phyloP scores from a whole-genome alignment of 2,888 invertebrate species.

The Andrena flavipes region DNA sequence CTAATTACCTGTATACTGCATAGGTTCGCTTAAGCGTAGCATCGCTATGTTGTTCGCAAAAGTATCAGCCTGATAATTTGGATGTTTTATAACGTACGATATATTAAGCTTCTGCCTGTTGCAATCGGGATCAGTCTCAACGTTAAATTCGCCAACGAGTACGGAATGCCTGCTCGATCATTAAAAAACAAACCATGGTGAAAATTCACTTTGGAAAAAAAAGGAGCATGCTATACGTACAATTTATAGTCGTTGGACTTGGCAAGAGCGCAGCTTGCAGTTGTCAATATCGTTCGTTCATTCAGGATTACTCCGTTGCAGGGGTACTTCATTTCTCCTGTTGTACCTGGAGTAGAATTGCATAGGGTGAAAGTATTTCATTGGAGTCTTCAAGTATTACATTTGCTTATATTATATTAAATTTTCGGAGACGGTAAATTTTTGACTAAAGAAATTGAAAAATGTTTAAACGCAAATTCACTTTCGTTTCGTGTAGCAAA shows the following conservation, averaged over 20 bases:
- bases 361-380: background rate
- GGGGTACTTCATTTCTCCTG: conserved; percentile 90
- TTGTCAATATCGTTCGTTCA: conserved; percentile 88
- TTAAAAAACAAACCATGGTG: too few species aligned
- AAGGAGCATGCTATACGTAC: conserved; percentile 85
- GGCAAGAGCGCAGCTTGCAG: conserved; percentile 92
- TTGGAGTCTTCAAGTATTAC: background rate
- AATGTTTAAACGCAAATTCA: too few species aligned
- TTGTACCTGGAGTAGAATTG: conserved; percentile 86
- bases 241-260: conserved; percentile 91
- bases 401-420: too few species aligned
- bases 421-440: too few species aligned
- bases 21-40: conserved; percentile 89
- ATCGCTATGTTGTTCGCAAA: conserved; percentile 90
- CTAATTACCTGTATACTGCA: conserved; percentile 88
- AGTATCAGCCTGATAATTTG: conserved; percentile 87
- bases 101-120: conserved; percentile 90
- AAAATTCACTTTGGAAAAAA: background rate
- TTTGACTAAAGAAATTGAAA: too few species aligned
- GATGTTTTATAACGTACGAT: conserved; percentile 91
- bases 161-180: conserved; percentile 87
- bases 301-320: conserved; percentile 91
- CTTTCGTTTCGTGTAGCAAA: too few species aligned
- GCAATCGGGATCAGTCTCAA: conserved; percentile 91
- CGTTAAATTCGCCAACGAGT: conserved; percentile 91